Evolutionary conservation across 2,113 vertebrate genomes (phyloP).

Genomic region (Progne subis): DNA sequence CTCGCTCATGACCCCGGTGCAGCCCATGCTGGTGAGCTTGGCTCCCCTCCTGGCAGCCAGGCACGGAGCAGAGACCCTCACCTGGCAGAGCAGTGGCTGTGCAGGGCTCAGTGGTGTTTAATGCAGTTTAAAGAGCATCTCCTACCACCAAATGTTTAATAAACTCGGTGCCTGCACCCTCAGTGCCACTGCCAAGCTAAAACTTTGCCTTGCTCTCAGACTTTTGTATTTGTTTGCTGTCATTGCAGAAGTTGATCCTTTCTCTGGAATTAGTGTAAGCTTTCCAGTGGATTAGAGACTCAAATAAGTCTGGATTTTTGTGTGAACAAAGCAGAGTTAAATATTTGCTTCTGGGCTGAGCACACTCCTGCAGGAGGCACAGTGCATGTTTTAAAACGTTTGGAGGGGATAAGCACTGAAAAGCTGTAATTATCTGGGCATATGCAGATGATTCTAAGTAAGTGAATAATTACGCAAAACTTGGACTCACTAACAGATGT

Average conservation of each 20-base stretch:
- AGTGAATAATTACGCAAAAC: background rate
- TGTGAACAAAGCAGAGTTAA: background rate
- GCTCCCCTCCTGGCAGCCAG: background rate
- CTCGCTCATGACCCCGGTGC: conserved; percentile 93
- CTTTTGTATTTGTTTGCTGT: background rate
- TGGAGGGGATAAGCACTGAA: background rate
- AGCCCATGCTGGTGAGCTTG: conserved; percentile 92
- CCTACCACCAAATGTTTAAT: accelerated
- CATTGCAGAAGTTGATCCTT: background rate
- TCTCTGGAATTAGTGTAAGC: background rate
- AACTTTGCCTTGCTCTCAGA: background rate
- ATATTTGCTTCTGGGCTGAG: background rate
- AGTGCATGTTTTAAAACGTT: background rate
- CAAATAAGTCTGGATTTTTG: background rate
- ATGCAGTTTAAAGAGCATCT: background rate
- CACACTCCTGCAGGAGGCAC: background rate
- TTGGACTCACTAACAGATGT: background rate
- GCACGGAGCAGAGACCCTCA: background rate
- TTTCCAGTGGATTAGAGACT: background rate
- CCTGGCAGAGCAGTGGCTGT: background rate
- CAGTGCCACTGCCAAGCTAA: background rate
- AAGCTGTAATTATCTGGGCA: background rate
- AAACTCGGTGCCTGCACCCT: background rate
- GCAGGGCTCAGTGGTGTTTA: background rate
- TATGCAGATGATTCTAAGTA: background rate